Evolutionary conservation across 2,797 vertebrate genomes (phyloP), one percentile per base, ranked within the genome.

Genomic region (Emys orbicularis): DNA sequence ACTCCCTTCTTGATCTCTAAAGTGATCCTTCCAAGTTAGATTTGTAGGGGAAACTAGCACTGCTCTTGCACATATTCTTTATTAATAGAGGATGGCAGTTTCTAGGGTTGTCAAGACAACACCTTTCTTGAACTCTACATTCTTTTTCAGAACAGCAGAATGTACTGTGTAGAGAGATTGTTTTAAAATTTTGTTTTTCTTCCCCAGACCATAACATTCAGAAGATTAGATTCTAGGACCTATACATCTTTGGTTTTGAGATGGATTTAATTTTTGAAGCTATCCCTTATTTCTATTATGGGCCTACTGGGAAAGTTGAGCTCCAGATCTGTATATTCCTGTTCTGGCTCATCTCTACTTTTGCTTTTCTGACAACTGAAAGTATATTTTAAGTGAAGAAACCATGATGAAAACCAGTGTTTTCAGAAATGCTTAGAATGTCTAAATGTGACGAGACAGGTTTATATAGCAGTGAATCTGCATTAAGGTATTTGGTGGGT

Each of bases 391-490:
- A 88, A 91, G 86, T 81, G 7, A 0, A 6, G 93, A 91, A 79
- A 10, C 12, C 29, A 21, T 47, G 54, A 44, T 49, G n/a, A 91
- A 91, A 91, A 9, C 80, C 85, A 50, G 8, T 41, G 1, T 54
- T 95, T 18, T 29, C 41, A 92, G 87, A 92, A 89, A 84, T 11
- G 29, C 53, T 91, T 90, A 23, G 88, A 84, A 94, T 77, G 50
- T 88, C 56, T 41, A 90, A 88, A 77, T 54, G 56, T 5, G 13
- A 88, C 3, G n/a, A 76, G 25, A 29, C 27, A 29, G 90, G 19
- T 85, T 81, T 77, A 54, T 57, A 54, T 2, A 85, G 23, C 2
- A 72, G 49, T 8, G 77, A 88, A 86, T 84, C 4, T 27, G 52
- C n/a, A 79, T 44, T 50, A 76, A 65, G 23, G 34, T 29, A 87